These are phyloP conservation scores for Bicyclus anynana DNA, from an alignment of 1,140 invertebrate genomes.

Conservation along the genomic window DNA sequence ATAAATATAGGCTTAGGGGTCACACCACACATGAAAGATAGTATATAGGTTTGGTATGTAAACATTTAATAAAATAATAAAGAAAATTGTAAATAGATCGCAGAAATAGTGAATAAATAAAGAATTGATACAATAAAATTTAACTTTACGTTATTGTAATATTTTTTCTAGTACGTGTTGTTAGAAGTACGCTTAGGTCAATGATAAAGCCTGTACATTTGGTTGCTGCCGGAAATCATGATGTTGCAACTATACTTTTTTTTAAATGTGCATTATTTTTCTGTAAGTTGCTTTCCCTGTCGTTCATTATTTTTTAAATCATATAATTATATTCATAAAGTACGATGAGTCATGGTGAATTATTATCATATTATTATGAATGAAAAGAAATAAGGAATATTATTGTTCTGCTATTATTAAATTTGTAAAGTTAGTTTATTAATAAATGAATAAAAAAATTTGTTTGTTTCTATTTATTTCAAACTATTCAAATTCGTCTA, in stretches of 20 bases:
- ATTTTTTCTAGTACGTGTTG: constrained; percentile 67
- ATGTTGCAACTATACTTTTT: constrained; percentile 49
- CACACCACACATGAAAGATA: constrained; percentile 65
- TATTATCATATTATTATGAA: constrained; percentile 76
- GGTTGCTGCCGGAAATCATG: constrained; percentile 53
- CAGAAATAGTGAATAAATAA: constrained; percentile 67
- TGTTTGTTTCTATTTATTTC: constrained; percentile 43
- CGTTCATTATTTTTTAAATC: constrained; percentile 74
- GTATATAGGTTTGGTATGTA: constrained; percentile 75
- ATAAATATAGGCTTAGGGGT: constrained; percentile 72
- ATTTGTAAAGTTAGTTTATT: constrained; percentile 78
- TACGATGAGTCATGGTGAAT: constrained; percentile 75
- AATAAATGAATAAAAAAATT: constrained; percentile 73
- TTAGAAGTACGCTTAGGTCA: constrained; percentile 31
- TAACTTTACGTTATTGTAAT: constrained; percentile 73
- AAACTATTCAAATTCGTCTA: background rate
- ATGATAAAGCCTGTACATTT: constrained; percentile 48
- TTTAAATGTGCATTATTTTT: constrained; percentile 73
- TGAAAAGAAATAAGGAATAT: constrained; percentile 77
- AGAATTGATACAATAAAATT: constrained; percentile 74
- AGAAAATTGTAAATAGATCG: constrained; percentile 69
- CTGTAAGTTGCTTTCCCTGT: constrained; percentile 75
- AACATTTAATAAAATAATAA: constrained; percentile 66
- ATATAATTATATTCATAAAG: constrained; percentile 75
- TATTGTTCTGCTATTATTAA: constrained; percentile 78